phyloP scores from a whole-genome alignment of 2,797 vertebrate genomes.

The Champsocephalus gunnari region DNA sequence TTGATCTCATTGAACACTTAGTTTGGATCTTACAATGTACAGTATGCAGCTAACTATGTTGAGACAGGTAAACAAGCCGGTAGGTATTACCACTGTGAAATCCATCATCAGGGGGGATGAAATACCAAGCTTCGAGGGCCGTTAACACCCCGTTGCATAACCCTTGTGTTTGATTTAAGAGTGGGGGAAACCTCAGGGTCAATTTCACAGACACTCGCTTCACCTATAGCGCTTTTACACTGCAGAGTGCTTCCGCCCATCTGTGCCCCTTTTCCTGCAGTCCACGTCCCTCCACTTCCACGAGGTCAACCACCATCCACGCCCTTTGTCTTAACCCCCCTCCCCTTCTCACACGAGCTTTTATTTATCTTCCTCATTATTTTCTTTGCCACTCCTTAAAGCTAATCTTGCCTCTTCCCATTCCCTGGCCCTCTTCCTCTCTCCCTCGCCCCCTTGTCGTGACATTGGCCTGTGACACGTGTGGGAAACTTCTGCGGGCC shows the following conservation, averaged over 20 bases:
- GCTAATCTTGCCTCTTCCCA: conserved; percentile 54
- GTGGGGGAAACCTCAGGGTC: conserved; percentile 43
- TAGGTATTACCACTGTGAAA: conserved; percentile 24
- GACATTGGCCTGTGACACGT: conserved; percentile 79
- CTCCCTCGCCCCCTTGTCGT: conserved; percentile 62
- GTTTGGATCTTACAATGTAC: conserved; percentile 58
- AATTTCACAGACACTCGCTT: conserved; percentile 65
- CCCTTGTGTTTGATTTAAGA: conserved; percentile 35
- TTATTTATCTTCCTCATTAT: conserved; percentile 46
- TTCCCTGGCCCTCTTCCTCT: conserved; percentile 42
- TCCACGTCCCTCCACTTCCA: conserved; percentile 29
- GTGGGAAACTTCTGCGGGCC: conserved; percentile 80
- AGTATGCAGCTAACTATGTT: conserved; percentile 48
- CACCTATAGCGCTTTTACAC: conserved; percentile 66
- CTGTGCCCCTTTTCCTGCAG: conserved; percentile 74
- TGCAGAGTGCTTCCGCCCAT: conserved; percentile 75
- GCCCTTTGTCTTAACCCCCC: conserved; percentile 13
- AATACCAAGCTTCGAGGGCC: conserved; percentile 30
- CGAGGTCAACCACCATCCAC: conserved; percentile 12
- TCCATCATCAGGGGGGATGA: conserved; percentile 21
- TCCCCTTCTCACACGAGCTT: conserved; percentile 16
- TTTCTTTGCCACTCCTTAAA: conserved; percentile 43
- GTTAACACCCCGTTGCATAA: conserved; percentile 52
- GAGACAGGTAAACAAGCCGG: conserved; percentile 66
- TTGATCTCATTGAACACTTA: conserved; percentile 54